Evolutionary conservation across 1,140 invertebrate genomes (phyloP).

Genomic region (Mycetomoellerius zeteki): DNA sequence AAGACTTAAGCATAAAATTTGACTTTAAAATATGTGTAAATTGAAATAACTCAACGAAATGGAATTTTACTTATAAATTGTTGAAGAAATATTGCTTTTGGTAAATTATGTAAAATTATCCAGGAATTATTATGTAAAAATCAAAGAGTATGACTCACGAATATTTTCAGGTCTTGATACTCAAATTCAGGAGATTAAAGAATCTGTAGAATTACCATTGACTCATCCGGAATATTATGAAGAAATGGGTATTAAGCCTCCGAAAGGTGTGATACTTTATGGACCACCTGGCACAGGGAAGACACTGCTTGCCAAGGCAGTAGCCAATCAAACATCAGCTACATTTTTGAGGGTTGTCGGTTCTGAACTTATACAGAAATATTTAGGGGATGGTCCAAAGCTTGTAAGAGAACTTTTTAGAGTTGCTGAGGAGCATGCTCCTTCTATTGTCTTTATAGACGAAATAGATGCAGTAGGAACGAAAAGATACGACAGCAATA

Average conservation of each 20-base stretch:
- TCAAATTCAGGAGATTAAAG: slow-evolving; percentile 99
- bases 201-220: slow-evolving; percentile 99
- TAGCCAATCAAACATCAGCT: slow-evolving; percentile 99
- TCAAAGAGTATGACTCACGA: neutral
- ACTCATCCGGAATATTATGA: slow-evolving; percentile 99
- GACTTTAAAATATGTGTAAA: neutral
- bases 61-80: slow-evolving; percentile 4
- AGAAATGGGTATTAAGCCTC: slow-evolving; percentile 99
- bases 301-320: slow-evolving; percentile 99
- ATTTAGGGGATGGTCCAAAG: slow-evolving; percentile 99
- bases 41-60: slow-evolving; percentile 23
- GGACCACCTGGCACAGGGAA: slow-evolving; percentile 99
- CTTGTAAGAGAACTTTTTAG: slow-evolving; percentile 98
- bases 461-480: slow-evolving; percentile 99
- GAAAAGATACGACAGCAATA: slow-evolving; percentile 99
- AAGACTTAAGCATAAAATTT: neutral
- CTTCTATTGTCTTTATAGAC: slow-evolving; percentile 99
- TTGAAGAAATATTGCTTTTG: neutral
- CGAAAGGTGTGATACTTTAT: slow-evolving; percentile 99
- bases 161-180: slow-evolving; percentile 93
- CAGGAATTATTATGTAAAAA: neutral
- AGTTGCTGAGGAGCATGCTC: slow-evolving; percentile 99
- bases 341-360: slow-evolving; percentile 99
- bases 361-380: slow-evolving; percentile 99
- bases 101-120: neutral